These are phyloP conservation scores for Equus quagga DNA, from an alignment of 2,113 vertebrate species.

Conservation along the genomic window DNA sequence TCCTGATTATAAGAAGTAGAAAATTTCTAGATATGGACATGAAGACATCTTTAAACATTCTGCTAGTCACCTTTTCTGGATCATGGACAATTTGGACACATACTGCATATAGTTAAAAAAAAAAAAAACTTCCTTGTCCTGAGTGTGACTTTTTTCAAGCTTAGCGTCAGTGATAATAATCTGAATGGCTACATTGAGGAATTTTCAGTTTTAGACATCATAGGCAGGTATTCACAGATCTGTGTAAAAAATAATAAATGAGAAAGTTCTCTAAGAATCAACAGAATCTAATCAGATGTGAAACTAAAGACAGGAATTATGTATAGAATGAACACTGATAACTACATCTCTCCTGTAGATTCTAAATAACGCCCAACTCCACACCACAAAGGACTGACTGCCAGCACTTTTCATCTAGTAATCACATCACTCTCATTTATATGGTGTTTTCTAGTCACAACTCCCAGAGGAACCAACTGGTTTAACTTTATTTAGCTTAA, in stretches of 20 bases:
- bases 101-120: not conserved
- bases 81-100: not conserved
- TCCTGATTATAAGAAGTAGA: not conserved
- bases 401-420: not conserved
- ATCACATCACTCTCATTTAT: not conserved
- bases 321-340: not conserved
- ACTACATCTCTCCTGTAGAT: not conserved
- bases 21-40: not conserved
- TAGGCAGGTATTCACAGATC: not conserved
- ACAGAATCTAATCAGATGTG: not conserved
- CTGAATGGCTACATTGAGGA: not conserved
- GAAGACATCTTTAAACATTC: not conserved
- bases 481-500: not conserved
- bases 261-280: not conserved
- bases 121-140: not conserved
- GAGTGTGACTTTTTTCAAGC: not conserved
- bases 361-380: not conserved
- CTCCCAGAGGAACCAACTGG: not conserved
- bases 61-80: not conserved
- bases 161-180: not conserved
- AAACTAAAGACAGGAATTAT: not conserved
- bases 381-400: not conserved
- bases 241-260: not conserved
- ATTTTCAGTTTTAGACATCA: not conserved
- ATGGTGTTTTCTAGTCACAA: constrained; percentile 21